Base-by-base conservation (phyloP, 2,797 vertebrate genomes). In the Meriones psammophilus region DNA sequence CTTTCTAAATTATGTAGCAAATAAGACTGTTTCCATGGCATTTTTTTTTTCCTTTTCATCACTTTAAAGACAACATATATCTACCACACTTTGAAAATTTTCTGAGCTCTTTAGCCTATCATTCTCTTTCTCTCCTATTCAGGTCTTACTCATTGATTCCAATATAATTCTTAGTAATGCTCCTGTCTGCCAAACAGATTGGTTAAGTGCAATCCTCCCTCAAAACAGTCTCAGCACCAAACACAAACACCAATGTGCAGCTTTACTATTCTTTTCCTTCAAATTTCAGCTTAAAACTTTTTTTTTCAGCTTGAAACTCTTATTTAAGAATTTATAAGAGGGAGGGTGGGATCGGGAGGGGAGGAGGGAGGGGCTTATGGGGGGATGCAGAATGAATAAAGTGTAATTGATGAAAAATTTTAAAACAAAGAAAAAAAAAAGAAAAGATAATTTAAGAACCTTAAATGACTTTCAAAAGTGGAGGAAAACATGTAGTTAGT, bases 41-140 rank as follows among this genome's bases (percentile, higher is more conserved):
- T 58, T 58, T 18, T 50, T 92, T 42, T 77, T 54, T 30, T 64
- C 46, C 28, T 66, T n/a, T 24, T 22, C 81, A 81, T 68, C 36
- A 90, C 13, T 60, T n/a, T 85, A 92, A 87, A 94, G 83, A 87
- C 56, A 94, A 92, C 91, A 94, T 71, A 30, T 83, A 92, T 50
- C 46, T 81, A 17, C 39, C 56, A 90, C 30, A 71, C 68, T 92
- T n/a, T 80, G 30, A 1, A 62, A 30, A 73, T 78, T 66, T 62
- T 84, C 33, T 89, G 58, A 95, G n/a, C 28, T 85, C 56, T 58
- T 93, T 13, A 88, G 76, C 2, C 4, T 22, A 0, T 15, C 36
- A 33, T 58, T 80, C 18, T 92, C 22, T 69, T 81, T 91, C 28
- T 79, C 84, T 91, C 42, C 58, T 8, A 88, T 5, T 46, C 7